Evolutionary conservation across 1,140 invertebrate genomes (phyloP).

Genomic region (Euwallacea fornicatus): DNA sequence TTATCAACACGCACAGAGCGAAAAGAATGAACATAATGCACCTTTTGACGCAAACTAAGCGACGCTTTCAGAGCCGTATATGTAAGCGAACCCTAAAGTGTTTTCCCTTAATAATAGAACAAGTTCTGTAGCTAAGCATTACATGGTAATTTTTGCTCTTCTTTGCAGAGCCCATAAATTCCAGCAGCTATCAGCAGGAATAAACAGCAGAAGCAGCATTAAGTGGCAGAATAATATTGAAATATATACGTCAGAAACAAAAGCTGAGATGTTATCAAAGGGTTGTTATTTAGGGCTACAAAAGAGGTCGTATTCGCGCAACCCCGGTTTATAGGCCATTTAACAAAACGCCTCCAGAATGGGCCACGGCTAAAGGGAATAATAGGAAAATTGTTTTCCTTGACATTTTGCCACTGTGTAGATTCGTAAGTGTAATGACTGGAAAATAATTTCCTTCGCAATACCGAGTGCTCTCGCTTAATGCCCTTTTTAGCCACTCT

Average conservation of each 20-base stretch:
- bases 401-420: constrained; percentile 24
- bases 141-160: not conserved
- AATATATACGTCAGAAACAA: constrained; percentile 34
- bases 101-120: not conserved
- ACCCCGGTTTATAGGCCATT: constrained; percentile 27
- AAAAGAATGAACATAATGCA: not conserved
- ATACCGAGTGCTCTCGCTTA: not conserved
- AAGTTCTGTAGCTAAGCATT: constrained; percentile 4
- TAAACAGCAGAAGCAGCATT: constrained; percentile 15
- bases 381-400: constrained; percentile 33
- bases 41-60: not conserved
- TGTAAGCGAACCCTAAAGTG: not conserved
- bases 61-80: not conserved
- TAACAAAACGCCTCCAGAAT: constrained; percentile 28
- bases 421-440: constrained; percentile 23
- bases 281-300: constrained; percentile 31
- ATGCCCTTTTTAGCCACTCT: not conserved
- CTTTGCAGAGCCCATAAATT: constrained; percentile 4
- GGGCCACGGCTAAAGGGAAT: constrained; percentile 19
- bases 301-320: constrained; percentile 23
- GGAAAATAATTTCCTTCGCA: constrained; percentile 15
- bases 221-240: constrained; percentile 29
- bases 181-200: constrained; percentile 1
- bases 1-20: too few species aligned
- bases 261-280: constrained; percentile 29